Percentiles rank a stretch among this genome's conserved stretches.
These are phyloP conservation scores for Branchellion lobata DNA, from an alignment of 2,888 invertebrate species.

Conservation along the genomic window DNA sequence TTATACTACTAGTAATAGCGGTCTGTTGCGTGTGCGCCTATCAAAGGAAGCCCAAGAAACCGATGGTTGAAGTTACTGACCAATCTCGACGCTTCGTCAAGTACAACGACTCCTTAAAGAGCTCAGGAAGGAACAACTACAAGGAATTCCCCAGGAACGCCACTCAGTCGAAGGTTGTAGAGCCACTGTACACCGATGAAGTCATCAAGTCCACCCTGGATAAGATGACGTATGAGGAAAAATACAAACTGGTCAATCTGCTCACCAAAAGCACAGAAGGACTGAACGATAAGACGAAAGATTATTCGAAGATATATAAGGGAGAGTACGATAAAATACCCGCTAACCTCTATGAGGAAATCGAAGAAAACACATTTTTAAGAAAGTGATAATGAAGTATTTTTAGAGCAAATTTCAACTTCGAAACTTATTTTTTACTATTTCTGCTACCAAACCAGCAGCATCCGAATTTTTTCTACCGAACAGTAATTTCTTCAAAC, in stretches of 20 bases:
- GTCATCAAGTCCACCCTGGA: constrained; percentile 41
- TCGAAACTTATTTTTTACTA: too few relatives aligned
- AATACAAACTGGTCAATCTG: constrained; percentile 41
- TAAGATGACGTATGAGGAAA: constrained; percentile 45
- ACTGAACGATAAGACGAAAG: constrained; percentile 14
- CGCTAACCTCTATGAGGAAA: not conserved
- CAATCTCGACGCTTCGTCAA: constrained; percentile 39
- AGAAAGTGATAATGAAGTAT: not conserved
- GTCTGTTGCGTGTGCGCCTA: constrained; percentile 6
- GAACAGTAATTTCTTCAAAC: too few relatives aligned
- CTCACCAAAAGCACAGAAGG: constrained; percentile 42
- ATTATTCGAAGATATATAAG: not conserved
- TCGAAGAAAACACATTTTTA: not conserved
- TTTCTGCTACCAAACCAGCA: too few relatives aligned
- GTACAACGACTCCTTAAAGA: not conserved
- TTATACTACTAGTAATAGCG: not conserved
- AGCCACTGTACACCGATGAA: not conserved
- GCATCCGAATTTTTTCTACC: too few relatives aligned
- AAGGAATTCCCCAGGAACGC: not conserved
- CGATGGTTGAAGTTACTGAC: constrained; percentile 25
- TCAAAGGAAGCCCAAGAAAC: constrained; percentile 1
- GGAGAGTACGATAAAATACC: not conserved
- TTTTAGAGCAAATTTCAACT: too few relatives aligned
- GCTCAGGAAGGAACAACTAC: not conserved
- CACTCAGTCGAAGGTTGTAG: not conserved